These are phyloP conservation scores for Acanthurus leucopareius DNA, from an alignment of 2,797 vertebrate species.

Conservation along the genomic window DNA sequence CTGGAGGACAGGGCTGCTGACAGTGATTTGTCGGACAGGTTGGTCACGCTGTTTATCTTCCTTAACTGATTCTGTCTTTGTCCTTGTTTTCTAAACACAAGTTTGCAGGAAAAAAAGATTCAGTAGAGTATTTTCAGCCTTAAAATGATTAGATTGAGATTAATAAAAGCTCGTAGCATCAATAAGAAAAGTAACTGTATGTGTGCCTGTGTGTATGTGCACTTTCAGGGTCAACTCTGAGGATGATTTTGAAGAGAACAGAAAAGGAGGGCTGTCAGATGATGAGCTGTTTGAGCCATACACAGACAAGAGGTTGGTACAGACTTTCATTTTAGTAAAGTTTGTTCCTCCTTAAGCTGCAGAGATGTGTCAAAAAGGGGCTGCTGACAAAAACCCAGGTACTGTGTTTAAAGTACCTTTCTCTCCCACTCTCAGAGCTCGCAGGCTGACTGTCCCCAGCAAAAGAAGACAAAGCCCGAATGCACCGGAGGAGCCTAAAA, in stretches of 20 bases:
- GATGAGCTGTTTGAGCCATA: constrained; percentile 90
- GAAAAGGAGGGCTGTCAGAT: constrained; percentile 78
- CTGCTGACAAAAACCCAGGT: not conserved
- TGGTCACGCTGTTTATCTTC: constrained; percentile 1
- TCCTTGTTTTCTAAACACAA: no score
- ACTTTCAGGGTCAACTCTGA: constrained; percentile 84
- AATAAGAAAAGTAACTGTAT: not conserved
- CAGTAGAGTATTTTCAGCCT: not conserved
- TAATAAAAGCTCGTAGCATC: not conserved
- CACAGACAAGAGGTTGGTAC: constrained; percentile 87
- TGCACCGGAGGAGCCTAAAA: constrained; percentile 85
- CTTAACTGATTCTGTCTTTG: not conserved
- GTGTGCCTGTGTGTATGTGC: constrained; percentile 1
- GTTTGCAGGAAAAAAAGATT: no score
- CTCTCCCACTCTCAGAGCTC: constrained; percentile 26
- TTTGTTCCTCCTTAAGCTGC: not conserved
- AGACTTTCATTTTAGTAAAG: not conserved
- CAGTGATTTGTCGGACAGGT: constrained; percentile 95
- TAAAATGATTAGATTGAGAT: not conserved
- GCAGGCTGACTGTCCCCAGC: constrained; percentile 74
- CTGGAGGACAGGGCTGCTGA: constrained; percentile 86
- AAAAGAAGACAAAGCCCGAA: constrained; percentile 84
- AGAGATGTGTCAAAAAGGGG: not conserved
- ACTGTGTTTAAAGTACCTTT: not conserved
- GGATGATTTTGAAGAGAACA: constrained; percentile 83